phyloP scores from a whole-genome alignment of 2,888 invertebrate genomes.

The Tanytarsus gracilentus region DNA sequence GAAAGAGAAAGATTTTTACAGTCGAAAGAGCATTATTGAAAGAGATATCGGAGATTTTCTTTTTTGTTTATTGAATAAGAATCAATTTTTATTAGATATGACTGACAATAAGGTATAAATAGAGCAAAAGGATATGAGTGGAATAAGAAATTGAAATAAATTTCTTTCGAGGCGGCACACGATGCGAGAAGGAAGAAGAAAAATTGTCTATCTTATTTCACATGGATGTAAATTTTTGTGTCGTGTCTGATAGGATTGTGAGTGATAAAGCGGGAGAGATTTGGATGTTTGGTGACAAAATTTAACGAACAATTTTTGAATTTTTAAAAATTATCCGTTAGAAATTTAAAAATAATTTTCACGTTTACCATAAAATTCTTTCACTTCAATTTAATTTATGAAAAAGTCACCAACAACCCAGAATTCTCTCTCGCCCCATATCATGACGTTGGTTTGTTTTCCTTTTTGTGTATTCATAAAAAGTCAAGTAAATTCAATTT shows the following conservation, averaged over 20 bases:
- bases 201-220: not conserved
- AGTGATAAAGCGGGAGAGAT: too few relatives aligned
- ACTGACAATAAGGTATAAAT: constrained; percentile 28
- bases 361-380: too few relatives aligned
- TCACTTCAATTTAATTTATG: not conserved
- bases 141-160: not conserved
- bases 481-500: constrained; percentile 18
- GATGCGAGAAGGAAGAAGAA: not conserved
- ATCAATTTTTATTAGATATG: constrained; percentile 29
- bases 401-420: too few relatives aligned
- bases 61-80: constrained; percentile 28
- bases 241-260: too few relatives aligned
- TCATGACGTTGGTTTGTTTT: too few relatives aligned
- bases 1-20: not conserved
- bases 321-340: too few relatives aligned
- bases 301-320: too few relatives aligned
- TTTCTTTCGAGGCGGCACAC: too few relatives aligned
- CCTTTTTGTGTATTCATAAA: not conserved
- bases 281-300: too few relatives aligned
- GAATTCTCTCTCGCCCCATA: too few relatives aligned
- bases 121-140: constrained; percentile 8
- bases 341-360: too few relatives aligned
- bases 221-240: too few relatives aligned
- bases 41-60: not conserved
- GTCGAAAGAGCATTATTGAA: not conserved